Conservation (phyloP, 30 jellyfish, hydroid and myxozoan species). For the Haliclystus octoradiatus region DNA sequence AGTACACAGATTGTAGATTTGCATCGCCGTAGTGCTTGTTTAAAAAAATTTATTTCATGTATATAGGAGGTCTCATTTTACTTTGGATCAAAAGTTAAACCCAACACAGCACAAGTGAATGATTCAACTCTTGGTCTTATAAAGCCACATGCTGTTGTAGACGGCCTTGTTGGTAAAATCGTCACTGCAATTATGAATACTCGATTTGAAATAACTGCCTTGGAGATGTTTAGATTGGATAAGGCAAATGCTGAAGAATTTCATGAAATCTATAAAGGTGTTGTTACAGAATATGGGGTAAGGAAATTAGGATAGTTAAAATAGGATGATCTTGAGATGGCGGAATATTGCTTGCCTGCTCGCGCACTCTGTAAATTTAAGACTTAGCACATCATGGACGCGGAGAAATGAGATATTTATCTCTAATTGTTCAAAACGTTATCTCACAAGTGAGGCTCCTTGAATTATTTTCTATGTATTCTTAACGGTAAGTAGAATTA, state of each 20-base stretch:
- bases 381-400: no score
- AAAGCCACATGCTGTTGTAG: conserved; percentile 90
- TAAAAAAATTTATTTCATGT: neutral
- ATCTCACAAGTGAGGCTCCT: no score
- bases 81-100: conserved; percentile 53
- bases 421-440: no score
- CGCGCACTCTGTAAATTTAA: no score
- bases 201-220: conserved; percentile 68
- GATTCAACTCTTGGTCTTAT: conserved; percentile 68
- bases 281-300: conserved; percentile 89
- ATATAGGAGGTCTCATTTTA: conserved; percentile 67
- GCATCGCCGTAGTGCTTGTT: no score
- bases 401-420: no score
- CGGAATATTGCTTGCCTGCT: no score
- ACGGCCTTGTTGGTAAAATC: conserved; percentile 70
- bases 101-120: conserved; percentile 33
- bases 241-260: conserved; percentile 95
- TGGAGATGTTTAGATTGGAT: conserved; percentile 88
- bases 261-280: conserved; percentile 92
- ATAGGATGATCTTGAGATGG: no score
- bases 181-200: conserved; percentile 62
- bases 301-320: neutral
- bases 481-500: no score
- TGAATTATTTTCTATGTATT: no score
- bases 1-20: no score